phyloP scores from a whole-genome alignment of 2,113 vertebrate genomes.

The Falcunculus frontatus region DNA sequence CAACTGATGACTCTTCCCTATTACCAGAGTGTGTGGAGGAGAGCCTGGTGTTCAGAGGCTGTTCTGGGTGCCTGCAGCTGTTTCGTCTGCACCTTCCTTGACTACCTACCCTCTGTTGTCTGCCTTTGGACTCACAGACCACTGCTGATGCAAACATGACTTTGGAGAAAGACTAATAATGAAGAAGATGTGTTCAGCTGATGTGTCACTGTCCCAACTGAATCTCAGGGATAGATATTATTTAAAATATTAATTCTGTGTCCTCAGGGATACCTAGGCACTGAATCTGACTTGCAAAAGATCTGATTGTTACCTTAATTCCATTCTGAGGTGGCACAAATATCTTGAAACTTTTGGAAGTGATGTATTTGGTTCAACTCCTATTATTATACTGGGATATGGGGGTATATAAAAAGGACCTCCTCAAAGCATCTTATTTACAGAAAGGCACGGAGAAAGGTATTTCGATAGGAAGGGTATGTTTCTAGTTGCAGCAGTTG shows the following conservation, averaged over 20 bases:
- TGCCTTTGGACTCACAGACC: neutral
- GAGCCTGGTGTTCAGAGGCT: neutral
- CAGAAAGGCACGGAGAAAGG: neutral
- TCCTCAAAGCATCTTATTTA: neutral
- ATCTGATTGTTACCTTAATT: neutral
- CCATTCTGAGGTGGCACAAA: neutral
- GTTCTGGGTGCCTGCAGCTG: neutral
- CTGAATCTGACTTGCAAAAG: neutral
- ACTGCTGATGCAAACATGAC: neutral
- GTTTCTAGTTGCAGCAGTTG: neutral
- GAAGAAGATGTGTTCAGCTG: neutral
- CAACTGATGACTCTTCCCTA: fast-evolving
- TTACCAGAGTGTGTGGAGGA: neutral
- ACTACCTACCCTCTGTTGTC: neutral
- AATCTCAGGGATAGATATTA: neutral
- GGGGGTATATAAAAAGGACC: neutral
- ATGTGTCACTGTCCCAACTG: neutral
- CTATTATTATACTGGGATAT: neutral
- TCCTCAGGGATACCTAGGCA: neutral
- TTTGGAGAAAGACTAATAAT: neutral
- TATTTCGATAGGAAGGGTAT: neutral
- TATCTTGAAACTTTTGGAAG: neutral
- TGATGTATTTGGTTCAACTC: neutral
- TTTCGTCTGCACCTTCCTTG: neutral
- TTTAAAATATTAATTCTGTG: neutral